Evolutionary conservation across 2,113 vertebrate species (phyloP).

Genomic region (zebrafish (Danio rerio)): GRCz12tu NC_133188.1:23702501-23703000

Average conservation of each 20-base stretch:
- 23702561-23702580: not conserved
- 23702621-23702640: not conserved
- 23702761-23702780: not conserved
- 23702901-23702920: not conserved
- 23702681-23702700: not conserved
- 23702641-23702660: not conserved
- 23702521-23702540: not conserved
- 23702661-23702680: not conserved
- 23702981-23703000: slow-evolving; percentile 12
- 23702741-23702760: not conserved
- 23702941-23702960: slow-evolving; percentile 18
- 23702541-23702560: not conserved
- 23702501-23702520: slow-evolving; percentile 11
- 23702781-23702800: slow-evolving; percentile 10
- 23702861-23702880: slow-evolving; percentile 12
- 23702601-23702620: not conserved
- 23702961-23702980: not conserved
- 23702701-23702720: not conserved
- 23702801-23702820: not conserved
- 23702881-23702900: slow-evolving; percentile 23
- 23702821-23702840: not conserved
- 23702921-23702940: not conserved
- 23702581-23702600: not conserved
- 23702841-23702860: slow-evolving; percentile 18
- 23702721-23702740: slow-evolving; percentile 3